Percentiles rank a stretch among this genome's conserved stretches.
Conservation (phyloP, 64 coral and sea anemone genomes). For the Montipora efflorescens region DNA sequence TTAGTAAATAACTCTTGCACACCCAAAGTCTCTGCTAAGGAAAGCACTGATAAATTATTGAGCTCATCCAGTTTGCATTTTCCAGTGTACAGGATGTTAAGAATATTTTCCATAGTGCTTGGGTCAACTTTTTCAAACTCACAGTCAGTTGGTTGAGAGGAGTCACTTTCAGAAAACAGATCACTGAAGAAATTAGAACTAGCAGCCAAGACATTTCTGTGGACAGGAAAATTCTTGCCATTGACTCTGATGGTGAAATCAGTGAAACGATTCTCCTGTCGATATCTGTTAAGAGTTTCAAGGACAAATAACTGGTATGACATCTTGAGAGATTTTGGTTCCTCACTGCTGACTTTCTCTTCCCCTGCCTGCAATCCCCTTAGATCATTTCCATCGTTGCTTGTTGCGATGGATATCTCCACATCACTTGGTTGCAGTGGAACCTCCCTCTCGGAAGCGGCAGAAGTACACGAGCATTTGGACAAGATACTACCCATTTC, state of each 20-base stretch:
- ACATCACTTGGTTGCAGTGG: constrained; percentile 27
- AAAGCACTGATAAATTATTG: not conserved
- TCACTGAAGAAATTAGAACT: constrained; percentile 32
- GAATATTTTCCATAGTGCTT: constrained; percentile 2
- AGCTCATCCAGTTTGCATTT: constrained; percentile 20
- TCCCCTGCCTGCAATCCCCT: not conserved
- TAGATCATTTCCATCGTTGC: not conserved
- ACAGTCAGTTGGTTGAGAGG: not conserved
- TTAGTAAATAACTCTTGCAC: not conserved
- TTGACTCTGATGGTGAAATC: constrained; percentile 24
- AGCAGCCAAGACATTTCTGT: constrained; percentile 39
- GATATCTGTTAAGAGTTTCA: constrained; percentile 30
- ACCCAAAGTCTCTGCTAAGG: not conserved
- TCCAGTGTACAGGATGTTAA: constrained; percentile 29
- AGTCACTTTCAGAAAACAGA: constrained; percentile 7
- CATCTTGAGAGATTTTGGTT: not conserved
- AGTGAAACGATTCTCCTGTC: constrained; percentile 3
- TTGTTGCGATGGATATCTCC: not conserved
- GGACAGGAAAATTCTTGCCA: constrained; percentile 22
- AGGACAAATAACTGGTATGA: constrained; percentile 16
- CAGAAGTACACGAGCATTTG: constrained; percentile 10
- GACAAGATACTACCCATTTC: constrained; percentile 18
- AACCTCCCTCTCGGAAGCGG: not conserved
- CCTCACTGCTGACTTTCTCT: not conserved
- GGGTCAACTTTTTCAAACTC: constrained; percentile 28